These are phyloP conservation scores for Rallus crepitans DNA, from an alignment of 2,797 vertebrate species.

Conservation along the genomic window DNA sequence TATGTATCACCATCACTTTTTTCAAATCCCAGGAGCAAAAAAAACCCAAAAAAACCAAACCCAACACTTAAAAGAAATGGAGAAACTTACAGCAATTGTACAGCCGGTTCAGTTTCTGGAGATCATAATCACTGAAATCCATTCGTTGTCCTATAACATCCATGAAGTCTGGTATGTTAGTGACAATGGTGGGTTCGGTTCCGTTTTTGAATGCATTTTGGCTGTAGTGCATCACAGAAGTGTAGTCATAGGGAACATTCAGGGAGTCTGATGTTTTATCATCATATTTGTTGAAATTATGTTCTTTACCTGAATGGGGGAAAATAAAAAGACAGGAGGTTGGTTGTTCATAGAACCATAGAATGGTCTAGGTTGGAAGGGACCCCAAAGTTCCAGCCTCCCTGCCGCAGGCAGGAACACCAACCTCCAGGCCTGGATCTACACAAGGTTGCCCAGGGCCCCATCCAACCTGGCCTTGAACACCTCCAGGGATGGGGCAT, in stretches of 20 bases:
- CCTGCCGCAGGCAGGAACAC: too few species aligned
- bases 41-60: too few species aligned
- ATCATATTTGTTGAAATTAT: conserved; percentile 90
- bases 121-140: conserved; percentile 93
- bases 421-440: too few species aligned
- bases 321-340: neutral
- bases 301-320: conserved; percentile 78
- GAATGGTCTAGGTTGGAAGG: too few species aligned
- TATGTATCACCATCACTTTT: neutral
- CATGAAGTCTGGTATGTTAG: conserved; percentile 87
- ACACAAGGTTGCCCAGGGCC: too few species aligned
- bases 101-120: conserved; percentile 87
- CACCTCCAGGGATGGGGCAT: too few species aligned
- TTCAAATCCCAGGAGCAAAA: neutral
- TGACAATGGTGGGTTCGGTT: conserved; percentile 89
- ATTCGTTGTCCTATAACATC: conserved; percentile 93
- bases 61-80: neutral
- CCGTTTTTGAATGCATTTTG: conserved; percentile 88
- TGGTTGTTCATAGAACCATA: too few species aligned
- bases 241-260: conserved; percentile 94
- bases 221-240: conserved; percentile 96
- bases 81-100: conserved; percentile 92
- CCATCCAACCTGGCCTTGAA: too few species aligned
- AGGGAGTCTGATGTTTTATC: conserved; percentile 84
- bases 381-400: too few species aligned